These are phyloP conservation scores for human DNA, from an alignment of 2,113 vertebrate species.

Conservation along the genomic window DNA sequence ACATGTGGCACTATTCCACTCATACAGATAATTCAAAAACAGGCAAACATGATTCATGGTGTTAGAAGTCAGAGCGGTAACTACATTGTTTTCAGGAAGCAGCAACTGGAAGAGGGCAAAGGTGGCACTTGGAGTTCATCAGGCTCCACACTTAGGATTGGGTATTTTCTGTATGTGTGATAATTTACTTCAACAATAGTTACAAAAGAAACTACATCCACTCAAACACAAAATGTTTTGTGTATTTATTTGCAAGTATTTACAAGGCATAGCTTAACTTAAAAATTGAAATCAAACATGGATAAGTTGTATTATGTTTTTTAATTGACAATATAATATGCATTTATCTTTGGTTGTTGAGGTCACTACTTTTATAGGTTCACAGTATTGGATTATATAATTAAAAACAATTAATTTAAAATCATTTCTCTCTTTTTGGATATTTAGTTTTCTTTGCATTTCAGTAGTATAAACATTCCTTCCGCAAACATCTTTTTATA, in stretches of 20 bases:
- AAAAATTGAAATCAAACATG: neutral
- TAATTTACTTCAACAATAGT: neutral
- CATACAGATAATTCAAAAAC: neutral
- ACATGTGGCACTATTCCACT: neutral
- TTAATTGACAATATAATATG: neutral
- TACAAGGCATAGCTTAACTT: neutral
- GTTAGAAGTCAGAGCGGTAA: neutral
- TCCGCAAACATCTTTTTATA: neutral
- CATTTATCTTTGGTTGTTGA: neutral
- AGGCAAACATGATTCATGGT: neutral
- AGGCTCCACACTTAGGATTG: neutral
- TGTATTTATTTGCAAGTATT: neutral
- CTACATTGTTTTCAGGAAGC: neutral
- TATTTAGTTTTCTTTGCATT: neutral
- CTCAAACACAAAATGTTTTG: neutral
- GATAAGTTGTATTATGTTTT: neutral
- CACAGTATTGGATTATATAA: neutral
- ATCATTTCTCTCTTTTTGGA: neutral
- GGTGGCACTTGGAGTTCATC: neutral
- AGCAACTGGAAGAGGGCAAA: neutral
- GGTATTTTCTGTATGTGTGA: neutral
- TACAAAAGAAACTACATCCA: neutral
- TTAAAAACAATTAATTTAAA: neutral
- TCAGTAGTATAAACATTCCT: neutral
- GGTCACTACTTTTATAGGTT: neutral